These are phyloP conservation scores for Caenorhabditis remanei DNA, from an alignment of 1,140 invertebrate genomes.

Conservation along the genomic window DNA sequence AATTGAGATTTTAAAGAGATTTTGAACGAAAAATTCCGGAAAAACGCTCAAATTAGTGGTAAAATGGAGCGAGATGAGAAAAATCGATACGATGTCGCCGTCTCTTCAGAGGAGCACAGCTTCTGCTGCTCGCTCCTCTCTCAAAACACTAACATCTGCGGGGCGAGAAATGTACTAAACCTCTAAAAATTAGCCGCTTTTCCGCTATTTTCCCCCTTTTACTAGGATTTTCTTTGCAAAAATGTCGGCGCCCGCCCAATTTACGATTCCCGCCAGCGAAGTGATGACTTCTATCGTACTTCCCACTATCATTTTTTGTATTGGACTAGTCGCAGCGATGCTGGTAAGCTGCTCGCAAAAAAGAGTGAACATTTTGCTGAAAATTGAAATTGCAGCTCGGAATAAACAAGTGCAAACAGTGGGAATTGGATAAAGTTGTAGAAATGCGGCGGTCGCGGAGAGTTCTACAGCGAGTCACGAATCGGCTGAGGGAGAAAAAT, in stretches of 20 bases:
- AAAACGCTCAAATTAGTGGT: neutral
- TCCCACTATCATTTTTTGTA: conserved; percentile 75
- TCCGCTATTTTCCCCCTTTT: neutral
- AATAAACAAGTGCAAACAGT: conserved; percentile 72
- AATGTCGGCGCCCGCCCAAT: conserved; percentile 15
- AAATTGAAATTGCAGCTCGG: conserved; percentile 34
- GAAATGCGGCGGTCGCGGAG: conserved; percentile 75
- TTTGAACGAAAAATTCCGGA: neutral
- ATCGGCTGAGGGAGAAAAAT: conserved; percentile 74
- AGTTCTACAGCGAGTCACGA: conserved; percentile 74
- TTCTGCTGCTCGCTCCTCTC: conserved; percentile 23
- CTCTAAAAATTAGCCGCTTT: neutral
- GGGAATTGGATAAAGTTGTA: conserved; percentile 77
- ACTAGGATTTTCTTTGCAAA: no score
- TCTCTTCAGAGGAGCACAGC: conserved; percentile 35
- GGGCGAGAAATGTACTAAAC: conserved; percentile 42
- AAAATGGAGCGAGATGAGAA: neutral
- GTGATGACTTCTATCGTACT: conserved; percentile 73
- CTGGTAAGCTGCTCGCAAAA: conserved; percentile 19
- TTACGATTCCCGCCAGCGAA: conserved; percentile 23
- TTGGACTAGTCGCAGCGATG: conserved; percentile 77
- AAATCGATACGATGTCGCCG: conserved; percentile 49
- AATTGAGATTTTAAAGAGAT: neutral
- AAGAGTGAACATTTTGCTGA: no score
- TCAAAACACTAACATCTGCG: conserved; percentile 39